Base-by-base conservation (phyloP, 2,888 invertebrate genomes). In the Ellobium chinense region DNA sequence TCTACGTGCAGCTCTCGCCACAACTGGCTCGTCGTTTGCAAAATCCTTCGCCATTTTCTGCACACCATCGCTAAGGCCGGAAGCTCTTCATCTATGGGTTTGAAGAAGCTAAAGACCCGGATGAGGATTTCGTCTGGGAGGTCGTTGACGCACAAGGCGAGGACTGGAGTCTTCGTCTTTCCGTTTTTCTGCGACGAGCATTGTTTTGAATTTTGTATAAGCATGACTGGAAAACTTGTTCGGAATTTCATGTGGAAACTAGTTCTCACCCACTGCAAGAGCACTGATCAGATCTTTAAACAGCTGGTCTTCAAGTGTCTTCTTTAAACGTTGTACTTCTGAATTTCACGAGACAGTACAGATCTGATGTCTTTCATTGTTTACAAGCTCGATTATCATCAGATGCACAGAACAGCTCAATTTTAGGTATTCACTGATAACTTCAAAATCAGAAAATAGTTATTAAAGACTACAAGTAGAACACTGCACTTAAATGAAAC, bases 61-160 rank as follows among this genome's bases (percentile, higher is more conserved):
- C 89, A 89, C 7, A 89, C 89, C 29, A 87, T 56, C 21, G 87
- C 86, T 60, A 89, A 63, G 9, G 78, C 46, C 0, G 89, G 88
- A 37, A 89, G 78, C 34, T 85, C 82, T 79, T 89, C 88, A 27
- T 84, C 85, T 14, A 89, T 81, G 24, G 88, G 88, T 70, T 87
- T 85, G 36, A 89, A 83, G 78, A 87, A 88, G 39, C 78, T 56
- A 81, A 89, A 89, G 29, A 89, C 86, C 29, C 86, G 77, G 0
- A 82, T 85, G 34, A 88, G 80, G 39, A 88, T 79, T 76, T 89
- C 89, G 60, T 85, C 85, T 4, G 89, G 89, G 9, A 89, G 83
- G 62, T 85, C 87, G 68, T 85, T 84, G 78, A 86, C 85, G 79
- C 83, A 75, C 39, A 83, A 78, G 29, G 54, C 31, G 36, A 34